These are phyloP conservation scores for Triplophysa rosa DNA, from an alignment of 2,113 vertebrate genomes.

Conservation along the genomic window DNA sequence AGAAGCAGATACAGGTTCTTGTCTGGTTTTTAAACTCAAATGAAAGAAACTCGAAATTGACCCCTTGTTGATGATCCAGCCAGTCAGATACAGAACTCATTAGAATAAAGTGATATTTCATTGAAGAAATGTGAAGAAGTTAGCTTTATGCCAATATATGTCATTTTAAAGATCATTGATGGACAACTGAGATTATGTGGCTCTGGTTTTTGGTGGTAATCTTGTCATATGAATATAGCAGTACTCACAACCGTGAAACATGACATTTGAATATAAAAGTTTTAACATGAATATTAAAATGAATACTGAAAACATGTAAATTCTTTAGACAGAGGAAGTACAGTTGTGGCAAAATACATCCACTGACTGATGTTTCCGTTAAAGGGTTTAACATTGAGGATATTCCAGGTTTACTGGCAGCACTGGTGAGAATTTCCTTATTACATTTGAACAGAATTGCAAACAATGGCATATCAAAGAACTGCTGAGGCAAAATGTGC, in stretches of 20 bases:
- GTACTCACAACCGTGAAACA: neutral
- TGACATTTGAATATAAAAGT: too few species aligned
- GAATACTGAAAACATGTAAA: neutral
- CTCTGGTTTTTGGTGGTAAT: neutral
- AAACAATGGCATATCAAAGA: conserved; percentile 33
- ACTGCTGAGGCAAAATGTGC: neutral
- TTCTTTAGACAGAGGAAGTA: neutral
- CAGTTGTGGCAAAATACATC: conserved; percentile 4
- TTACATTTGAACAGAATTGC: neutral
- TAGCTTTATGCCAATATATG: neutral
- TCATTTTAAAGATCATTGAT: neutral
- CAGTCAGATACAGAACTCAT: neutral
- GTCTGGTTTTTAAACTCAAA: neutral
- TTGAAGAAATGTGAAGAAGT: neutral
- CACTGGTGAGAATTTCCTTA: conserved; percentile 41
- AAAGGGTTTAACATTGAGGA: conserved; percentile 26
- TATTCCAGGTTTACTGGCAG: conserved; percentile 54
- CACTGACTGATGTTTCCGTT: conserved; percentile 47
- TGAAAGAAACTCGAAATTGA: neutral
- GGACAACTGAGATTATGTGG: neutral
- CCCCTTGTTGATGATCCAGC: neutral
- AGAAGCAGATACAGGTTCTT: neutral
- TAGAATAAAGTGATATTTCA: neutral
- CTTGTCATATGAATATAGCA: too few species aligned
- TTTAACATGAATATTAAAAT: too few species aligned